Percentiles rank a stretch among this genome's conserved stretches.
phyloP scores from a whole-genome alignment of 2,113 vertebrate species.

The Bos taurus region DNA sequence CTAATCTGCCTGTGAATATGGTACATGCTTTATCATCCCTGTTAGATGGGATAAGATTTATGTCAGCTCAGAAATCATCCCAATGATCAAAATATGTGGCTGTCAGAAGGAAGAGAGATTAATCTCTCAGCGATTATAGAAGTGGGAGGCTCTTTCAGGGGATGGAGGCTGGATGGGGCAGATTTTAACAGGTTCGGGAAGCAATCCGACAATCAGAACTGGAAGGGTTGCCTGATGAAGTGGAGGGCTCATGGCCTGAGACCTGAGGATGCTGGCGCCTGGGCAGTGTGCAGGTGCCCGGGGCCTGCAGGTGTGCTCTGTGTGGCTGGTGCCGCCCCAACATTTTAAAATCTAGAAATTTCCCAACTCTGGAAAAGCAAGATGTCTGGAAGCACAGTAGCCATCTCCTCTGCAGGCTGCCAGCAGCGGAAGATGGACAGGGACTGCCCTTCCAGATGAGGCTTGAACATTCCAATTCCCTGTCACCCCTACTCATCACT shows the following conservation, averaged over 20 bases:
- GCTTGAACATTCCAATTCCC: accelerated
- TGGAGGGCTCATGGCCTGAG: neutral
- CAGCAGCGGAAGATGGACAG: accelerated
- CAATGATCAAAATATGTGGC: conserved; percentile 18
- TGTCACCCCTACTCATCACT: accelerated
- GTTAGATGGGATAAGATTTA: conserved; percentile 34
- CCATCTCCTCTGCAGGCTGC: neutral
- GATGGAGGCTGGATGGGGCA: neutral
- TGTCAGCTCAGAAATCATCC: conserved; percentile 43
- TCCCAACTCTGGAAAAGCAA: neutral
- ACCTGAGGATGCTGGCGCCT: accelerated
- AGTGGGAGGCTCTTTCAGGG: neutral
- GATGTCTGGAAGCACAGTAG: neutral
- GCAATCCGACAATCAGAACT: neutral
- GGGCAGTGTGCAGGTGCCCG: accelerated
- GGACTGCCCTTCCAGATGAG: too few species aligned
- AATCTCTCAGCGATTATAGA: conserved; percentile 9
- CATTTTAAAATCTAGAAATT: neutral
- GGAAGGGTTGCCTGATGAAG: neutral
- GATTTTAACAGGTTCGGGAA: neutral
- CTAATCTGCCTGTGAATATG: neutral
- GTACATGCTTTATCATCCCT: neutral
- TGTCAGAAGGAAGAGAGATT: neutral
- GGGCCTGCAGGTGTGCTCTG: too few species aligned
- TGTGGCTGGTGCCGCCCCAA: accelerated